Conservation (phyloP, 2,888 invertebrate species). For the Thelaira solivaga region DNA sequence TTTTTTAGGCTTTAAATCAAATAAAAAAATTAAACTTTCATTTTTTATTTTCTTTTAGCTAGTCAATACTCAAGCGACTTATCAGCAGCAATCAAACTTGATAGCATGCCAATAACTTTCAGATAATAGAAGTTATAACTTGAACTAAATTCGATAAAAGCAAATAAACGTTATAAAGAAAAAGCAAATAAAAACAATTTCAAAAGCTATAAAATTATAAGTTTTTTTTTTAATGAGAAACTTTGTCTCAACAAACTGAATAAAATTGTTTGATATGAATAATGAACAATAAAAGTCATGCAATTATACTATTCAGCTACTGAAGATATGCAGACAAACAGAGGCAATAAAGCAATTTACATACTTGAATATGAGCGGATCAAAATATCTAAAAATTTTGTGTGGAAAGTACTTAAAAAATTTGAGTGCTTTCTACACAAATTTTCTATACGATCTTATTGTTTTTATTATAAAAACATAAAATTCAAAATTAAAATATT, state of each 20-base stretch:
- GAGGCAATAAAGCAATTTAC: slow-evolving; percentile 8
- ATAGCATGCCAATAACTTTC: background rate
- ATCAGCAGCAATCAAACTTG: background rate
- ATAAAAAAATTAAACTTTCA: background rate
- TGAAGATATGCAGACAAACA: background rate
- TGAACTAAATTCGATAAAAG: background rate
- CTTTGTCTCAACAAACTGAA: too few relatives aligned
- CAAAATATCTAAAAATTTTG: too few relatives aligned
- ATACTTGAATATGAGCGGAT: too few relatives aligned
- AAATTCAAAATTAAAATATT: slow-evolving; percentile 42
- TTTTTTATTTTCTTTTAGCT: background rate
- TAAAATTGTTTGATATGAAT: background rate
- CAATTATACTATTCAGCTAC: background rate
- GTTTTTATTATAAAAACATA: too few relatives aligned
- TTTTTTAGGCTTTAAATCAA: background rate
- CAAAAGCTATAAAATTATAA: background rate
- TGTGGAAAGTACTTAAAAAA: too few relatives aligned
- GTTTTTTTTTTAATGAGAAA: too few relatives aligned
- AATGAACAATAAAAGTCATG: background rate
- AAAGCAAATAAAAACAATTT: background rate
- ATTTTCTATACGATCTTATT: too few relatives aligned
- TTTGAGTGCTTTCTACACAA: too few relatives aligned
- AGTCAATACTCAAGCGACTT: background rate
- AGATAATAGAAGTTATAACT: background rate
- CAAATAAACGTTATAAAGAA: too few relatives aligned